Evolutionary conservation across 2,888 invertebrate species (phyloP).

Genomic region (Calameuta idolon): DNA sequence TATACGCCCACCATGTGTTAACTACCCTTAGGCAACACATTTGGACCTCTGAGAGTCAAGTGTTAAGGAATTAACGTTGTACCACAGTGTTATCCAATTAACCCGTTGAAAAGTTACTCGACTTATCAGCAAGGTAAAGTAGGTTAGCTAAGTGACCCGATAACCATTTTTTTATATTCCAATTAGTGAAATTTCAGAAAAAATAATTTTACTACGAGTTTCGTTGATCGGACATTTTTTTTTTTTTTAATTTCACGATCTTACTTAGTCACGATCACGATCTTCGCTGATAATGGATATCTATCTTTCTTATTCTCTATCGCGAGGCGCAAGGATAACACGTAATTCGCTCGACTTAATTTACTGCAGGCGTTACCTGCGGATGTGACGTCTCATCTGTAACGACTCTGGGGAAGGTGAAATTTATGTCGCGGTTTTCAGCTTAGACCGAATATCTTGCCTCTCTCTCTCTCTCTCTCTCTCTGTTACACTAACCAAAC

Average conservation of each 20-base stretch:
- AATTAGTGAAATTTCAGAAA: neutral
- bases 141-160: no score
- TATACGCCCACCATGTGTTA: neutral
- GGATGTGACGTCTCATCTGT: conserved; percentile 34
- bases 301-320: neutral
- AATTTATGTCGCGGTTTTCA: conserved; percentile 37
- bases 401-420: conserved; percentile 31
- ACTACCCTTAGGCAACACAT: neutral
- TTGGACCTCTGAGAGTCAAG: neutral
- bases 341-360: conserved; percentile 49
- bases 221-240: neutral
- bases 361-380: conserved; percentile 49
- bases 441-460: conserved; percentile 5
- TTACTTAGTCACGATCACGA: no score
- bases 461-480: neutral
- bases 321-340: conserved; percentile 27
- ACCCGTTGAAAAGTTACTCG: neutral
- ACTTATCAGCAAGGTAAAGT: neutral
- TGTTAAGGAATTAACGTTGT: neutral
- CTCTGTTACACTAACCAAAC: neutral
- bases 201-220: neutral
- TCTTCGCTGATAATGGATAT: neutral
- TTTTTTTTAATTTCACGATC: neutral
- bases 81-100: neutral
- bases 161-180: neutral